Evolutionary conservation across 2,113 vertebrate species (phyloP).

Genomic region (Parotia lawesii): DNA sequence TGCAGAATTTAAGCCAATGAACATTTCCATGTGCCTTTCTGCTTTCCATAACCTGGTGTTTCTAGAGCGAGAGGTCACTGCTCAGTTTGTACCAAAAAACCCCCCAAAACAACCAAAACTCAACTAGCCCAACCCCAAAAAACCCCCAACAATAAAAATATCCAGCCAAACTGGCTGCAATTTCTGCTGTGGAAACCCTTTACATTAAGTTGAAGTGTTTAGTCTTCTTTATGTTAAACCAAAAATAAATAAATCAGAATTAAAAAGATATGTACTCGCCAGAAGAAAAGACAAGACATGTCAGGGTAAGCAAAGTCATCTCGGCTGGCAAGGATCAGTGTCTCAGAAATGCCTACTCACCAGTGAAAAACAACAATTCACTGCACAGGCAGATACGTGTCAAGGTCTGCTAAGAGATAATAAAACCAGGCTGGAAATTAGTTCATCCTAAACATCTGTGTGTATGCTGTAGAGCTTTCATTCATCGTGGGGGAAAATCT

Average conservation of each 20-base stretch:
- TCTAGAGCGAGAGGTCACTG: neutral
- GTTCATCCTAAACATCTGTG: neutral
- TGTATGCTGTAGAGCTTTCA: neutral
- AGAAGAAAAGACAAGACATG: neutral
- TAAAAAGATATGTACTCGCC: rapidly evolving
- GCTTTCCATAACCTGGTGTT: neutral
- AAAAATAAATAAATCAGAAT: neutral
- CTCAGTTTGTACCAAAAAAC: neutral
- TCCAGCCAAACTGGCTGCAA: neutral
- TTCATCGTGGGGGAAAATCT: neutral
- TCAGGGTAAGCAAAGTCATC: neutral
- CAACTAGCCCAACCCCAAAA: neutral
- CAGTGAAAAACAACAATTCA: neutral
- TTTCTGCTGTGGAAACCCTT: neutral
- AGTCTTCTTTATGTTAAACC: neutral
- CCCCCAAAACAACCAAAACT: rapidly evolving
- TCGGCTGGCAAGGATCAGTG: neutral
- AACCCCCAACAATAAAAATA: neutral
- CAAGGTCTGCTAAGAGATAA: neutral
- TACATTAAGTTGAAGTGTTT: neutral
- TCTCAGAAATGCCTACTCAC: neutral
- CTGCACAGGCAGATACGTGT: neutral
- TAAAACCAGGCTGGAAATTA: neutral
- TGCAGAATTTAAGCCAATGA: neutral
- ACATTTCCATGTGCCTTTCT: neutral